A percentile compares a stretch with the other conserved stretches of the same genome.
These are phyloP conservation scores for Probaryconus sp. DNA, from an alignment of 1,140 invertebrate species.

Conservation along the genomic window DNA sequence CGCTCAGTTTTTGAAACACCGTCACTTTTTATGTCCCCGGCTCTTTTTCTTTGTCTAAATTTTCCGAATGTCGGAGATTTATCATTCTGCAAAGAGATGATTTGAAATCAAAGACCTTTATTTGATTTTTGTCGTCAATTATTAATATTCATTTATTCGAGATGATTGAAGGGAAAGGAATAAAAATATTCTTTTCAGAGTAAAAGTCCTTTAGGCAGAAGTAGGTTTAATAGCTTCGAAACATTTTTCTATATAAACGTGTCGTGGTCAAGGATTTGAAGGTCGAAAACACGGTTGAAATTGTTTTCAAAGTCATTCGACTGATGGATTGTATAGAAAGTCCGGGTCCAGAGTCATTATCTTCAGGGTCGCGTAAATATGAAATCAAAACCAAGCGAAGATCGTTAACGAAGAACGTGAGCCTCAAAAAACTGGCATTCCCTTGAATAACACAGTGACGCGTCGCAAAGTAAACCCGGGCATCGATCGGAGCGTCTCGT, in stretches of 20 bases:
- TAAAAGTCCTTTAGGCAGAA: too few species aligned
- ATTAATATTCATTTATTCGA: too few species aligned
- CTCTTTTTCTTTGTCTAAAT: conserved; percentile 29
- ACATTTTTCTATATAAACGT: too few species aligned
- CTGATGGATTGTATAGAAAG: not conserved
- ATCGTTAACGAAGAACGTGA: conserved; percentile 5
- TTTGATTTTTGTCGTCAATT: too few species aligned
- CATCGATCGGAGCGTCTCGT: conserved; percentile 21
- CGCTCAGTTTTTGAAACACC: conserved; percentile 22
- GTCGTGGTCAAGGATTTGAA: too few species aligned
- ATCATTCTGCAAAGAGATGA: conserved; percentile 41
- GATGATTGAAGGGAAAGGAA: too few species aligned
- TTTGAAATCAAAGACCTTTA: too few species aligned
- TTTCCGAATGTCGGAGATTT: conserved; percentile 21
- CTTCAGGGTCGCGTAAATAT: conserved; percentile 2
- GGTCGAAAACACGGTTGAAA: too few species aligned
- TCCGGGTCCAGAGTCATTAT: not conserved
- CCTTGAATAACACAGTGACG: conserved; percentile 15
- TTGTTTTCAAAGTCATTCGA: conserved; percentile 10
- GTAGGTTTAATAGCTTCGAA: too few species aligned
- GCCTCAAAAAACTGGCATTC: conserved; percentile 3
- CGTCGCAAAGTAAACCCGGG: conserved; percentile 15
- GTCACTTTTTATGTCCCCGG: conserved; percentile 27
- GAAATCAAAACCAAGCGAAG: conserved; percentile 3
- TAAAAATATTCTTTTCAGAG: too few species aligned